These are phyloP conservation scores for Calliopsis andreniformis DNA, from an alignment of 1,140 invertebrate genomes.

Conservation along the genomic window DNA sequence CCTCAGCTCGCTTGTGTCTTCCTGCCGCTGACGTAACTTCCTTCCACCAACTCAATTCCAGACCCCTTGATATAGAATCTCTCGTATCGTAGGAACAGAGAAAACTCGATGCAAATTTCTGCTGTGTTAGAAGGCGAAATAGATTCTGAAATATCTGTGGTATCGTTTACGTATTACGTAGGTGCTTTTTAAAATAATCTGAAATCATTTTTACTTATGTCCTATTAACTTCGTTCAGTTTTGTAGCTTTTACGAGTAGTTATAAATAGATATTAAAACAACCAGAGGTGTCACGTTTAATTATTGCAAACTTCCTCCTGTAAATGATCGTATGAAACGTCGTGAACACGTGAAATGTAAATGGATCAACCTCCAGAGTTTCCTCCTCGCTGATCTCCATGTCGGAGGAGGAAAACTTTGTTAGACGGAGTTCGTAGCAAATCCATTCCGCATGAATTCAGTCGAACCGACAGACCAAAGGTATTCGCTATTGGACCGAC, in stretches of 20 bases:
- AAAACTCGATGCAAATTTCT: not conserved
- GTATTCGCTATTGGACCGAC: not conserved
- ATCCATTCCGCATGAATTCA: slow-evolving; percentile 6
- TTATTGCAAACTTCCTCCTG: no score
- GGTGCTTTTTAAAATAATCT: no score
- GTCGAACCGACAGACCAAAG: not conserved
- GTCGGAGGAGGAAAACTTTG: not conserved
- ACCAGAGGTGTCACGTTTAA: no score
- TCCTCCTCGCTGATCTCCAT: not conserved
- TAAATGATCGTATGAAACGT: no score
- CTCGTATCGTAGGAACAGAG: not conserved
- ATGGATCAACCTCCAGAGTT: not conserved
- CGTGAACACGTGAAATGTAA: no score
- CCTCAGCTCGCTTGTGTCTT: slow-evolving; percentile 37
- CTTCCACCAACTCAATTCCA: slow-evolving; percentile 30
- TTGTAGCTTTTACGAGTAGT: no score
- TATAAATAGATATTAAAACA: no score
- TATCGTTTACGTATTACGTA: no score
- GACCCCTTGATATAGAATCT: slow-evolving; percentile 10
- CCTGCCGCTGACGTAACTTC: slow-evolving; percentile 44
- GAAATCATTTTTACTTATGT: no score
- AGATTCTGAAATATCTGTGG: no score
- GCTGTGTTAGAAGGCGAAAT: no score
- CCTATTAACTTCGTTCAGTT: no score
- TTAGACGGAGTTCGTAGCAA: not conserved